Evolutionary conservation across 2,888 invertebrate genomes (phyloP), one percentile per base, ranked within the genome.

Genomic region (Andrena praecox): DNA sequence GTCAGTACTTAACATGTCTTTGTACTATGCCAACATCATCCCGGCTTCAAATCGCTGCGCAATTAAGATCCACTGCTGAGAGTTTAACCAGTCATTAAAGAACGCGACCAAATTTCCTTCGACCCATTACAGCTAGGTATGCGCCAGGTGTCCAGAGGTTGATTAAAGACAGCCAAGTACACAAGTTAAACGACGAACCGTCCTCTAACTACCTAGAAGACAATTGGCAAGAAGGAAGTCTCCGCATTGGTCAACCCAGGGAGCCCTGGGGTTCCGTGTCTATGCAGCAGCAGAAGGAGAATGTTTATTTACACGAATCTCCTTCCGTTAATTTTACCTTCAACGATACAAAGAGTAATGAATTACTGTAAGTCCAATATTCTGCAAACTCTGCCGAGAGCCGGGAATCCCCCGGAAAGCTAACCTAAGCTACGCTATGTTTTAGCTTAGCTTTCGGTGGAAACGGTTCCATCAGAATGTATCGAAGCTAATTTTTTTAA

Each of bases 181-280:
- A 77, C 27, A 70, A 69, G 12, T 67, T 66, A 20, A 69, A 83
- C n/a, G 54, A 72, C 35, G 73, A 69, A 29, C 10, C 70, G 4
- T 31, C 75, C 20, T 24, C 54, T 42, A 80, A 78, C n/a, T 52
- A 52, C 24, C 29, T 79, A 27, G 62, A 78, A 24, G 72, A 82
- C 29, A 74, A 78, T 56, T 84, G 77, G 84, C 71, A 84, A 54
- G 75, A 89, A 8, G 90, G 86, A 27, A 78, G 88, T 62, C 76
- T 90, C 54, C 86, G 90, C 27, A 56, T 90, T 54, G 90, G 89
- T 48, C 89, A 85, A 71, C 90, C 90, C 70, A 90, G 91, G 52
- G 88, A 92, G 59, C 90, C 90, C 10, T 91, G 90, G 90, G 85
- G 85, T 71, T 85, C 78, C 5, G 80, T 86, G 16, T 89, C 89